These are phyloP conservation scores for Rhaphigaster nebulosa DNA, from an alignment of 2,888 invertebrate species.

Conservation along the genomic window DNA sequence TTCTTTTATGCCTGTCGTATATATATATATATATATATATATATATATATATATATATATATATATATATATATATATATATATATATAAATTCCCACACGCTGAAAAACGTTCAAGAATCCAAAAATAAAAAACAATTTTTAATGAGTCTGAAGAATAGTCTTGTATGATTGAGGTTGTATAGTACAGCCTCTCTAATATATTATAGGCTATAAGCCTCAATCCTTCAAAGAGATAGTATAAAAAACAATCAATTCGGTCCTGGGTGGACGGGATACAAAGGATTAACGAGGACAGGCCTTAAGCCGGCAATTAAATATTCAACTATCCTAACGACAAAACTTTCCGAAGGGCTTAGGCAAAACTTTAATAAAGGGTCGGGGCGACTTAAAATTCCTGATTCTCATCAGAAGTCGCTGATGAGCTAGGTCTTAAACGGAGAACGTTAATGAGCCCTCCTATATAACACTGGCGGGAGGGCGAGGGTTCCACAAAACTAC, in stretches of 20 bases:
- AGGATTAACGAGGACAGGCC: slow-evolving; percentile 11
- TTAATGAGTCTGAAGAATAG: no score
- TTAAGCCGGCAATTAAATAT: slow-evolving; percentile 38
- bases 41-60: no score
- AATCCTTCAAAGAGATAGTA: neutral
- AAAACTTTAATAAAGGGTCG: slow-evolving; percentile 18
- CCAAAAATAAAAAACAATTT: no score
- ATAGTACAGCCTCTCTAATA: no score
- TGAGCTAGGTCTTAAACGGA: slow-evolving; percentile 6
- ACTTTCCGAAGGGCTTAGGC: slow-evolving; percentile 16
- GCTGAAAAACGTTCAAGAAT: no score
- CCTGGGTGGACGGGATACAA: neutral
- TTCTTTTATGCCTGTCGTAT: no score
- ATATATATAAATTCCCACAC: no score
- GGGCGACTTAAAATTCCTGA: slow-evolving; percentile 25
- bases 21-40: no score
- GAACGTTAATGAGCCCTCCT: slow-evolving; percentile 9
- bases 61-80: no score
- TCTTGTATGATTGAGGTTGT: no score
- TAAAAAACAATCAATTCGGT: neutral
- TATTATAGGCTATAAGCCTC: no score
- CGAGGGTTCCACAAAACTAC: neutral
- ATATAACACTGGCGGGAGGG: neutral
- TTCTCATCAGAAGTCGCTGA: slow-evolving; percentile 33
- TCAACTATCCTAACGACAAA: slow-evolving; percentile 40